These are phyloP conservation scores for Ctenopoma kingsleyae DNA, from an alignment of 2,797 vertebrate species.

Conservation along the genomic window DNA sequence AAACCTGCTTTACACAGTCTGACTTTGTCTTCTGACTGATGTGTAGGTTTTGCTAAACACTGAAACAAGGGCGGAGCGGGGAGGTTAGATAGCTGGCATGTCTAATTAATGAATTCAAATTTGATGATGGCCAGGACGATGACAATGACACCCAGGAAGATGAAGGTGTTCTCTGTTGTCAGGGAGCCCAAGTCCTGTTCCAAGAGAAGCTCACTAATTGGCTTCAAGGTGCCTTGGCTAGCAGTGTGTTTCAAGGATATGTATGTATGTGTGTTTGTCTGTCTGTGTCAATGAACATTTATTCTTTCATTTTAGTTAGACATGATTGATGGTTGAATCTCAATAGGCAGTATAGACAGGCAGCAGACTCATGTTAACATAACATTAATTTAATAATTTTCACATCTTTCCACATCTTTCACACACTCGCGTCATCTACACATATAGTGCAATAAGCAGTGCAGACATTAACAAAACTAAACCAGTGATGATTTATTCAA, in stretches of 20 bases:
- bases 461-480: slow-evolving; percentile 6
- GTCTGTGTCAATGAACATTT: slow-evolving; percentile 5
- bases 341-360: not conserved
- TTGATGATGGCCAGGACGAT: slow-evolving; percentile 55
- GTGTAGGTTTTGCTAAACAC: slow-evolving; percentile 48
- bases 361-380: not conserved
- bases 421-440: not conserved
- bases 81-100: slow-evolving; percentile 38
- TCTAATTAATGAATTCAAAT: slow-evolving; percentile 65
- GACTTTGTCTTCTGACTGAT: slow-evolving; percentile 43
- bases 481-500: slow-evolving; percentile 7
- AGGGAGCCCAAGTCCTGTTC: slow-evolving; percentile 61
- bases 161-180: slow-evolving; percentile 75
- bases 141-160: slow-evolving; percentile 60
- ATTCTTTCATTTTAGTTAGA: slow-evolving; percentile 36
- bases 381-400: not conserved
- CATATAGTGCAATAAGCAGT: not conserved
- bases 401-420: not conserved
- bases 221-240: slow-evolving; percentile 52
- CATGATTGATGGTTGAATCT: not conserved
- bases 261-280: slow-evolving; percentile 5
- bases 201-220: slow-evolving; percentile 76
- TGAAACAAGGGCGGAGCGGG: slow-evolving; percentile 14
- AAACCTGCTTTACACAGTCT: slow-evolving; percentile 20
- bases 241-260: slow-evolving; percentile 16